A percentile compares a stretch with the other conserved stretches of the same genome.
Conservation (phyloP, 2,113 vertebrate genomes). For the Perca fluviatilis region DNA sequence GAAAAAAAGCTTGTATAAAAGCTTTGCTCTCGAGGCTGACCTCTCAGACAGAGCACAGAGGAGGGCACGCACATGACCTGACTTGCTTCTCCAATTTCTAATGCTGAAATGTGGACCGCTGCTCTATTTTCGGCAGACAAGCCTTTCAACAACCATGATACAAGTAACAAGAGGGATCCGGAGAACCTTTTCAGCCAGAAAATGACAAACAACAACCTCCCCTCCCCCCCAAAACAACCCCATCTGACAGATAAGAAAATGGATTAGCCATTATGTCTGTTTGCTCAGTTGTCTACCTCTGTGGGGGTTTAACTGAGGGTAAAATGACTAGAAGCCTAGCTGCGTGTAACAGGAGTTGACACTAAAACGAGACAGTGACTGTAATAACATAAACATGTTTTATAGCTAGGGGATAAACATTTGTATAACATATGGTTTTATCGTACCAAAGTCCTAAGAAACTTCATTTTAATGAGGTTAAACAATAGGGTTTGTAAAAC, state of each 20-base stretch:
- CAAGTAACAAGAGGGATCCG: constrained; percentile 48
- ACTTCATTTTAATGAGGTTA: neutral
- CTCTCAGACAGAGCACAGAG: constrained; percentile 30
- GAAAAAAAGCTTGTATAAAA: constrained; percentile 29
- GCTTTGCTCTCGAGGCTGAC: constrained; percentile 62
- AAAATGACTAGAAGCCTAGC: constrained; percentile 40
- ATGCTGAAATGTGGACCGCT: constrained; percentile 60
- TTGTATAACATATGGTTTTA: neutral
- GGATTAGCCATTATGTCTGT: constrained; percentile 61
- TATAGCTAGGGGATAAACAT: constrained; percentile 4
- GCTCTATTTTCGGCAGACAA: constrained; percentile 67
- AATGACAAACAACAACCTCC: constrained; percentile 20
- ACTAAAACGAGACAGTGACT: constrained; percentile 9
- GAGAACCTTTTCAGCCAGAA: constrained; percentile 51
- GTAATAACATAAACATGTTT: constrained; percentile 33
- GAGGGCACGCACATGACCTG: constrained; percentile 31
- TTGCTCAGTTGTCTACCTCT: constrained; percentile 59
- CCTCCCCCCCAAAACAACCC: constrained; percentile 28
- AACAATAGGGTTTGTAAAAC: neutral
- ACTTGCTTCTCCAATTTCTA: constrained; percentile 65
- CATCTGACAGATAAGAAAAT: constrained; percentile 68
- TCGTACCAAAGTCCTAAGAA: neutral
- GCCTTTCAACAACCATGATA: constrained; percentile 61
- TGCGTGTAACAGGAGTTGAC: constrained; percentile 19
- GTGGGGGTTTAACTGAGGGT: constrained; percentile 45